Evolutionary conservation across 1,140 invertebrate species (phyloP).

Genomic region (Drosophila aff.): DNA sequence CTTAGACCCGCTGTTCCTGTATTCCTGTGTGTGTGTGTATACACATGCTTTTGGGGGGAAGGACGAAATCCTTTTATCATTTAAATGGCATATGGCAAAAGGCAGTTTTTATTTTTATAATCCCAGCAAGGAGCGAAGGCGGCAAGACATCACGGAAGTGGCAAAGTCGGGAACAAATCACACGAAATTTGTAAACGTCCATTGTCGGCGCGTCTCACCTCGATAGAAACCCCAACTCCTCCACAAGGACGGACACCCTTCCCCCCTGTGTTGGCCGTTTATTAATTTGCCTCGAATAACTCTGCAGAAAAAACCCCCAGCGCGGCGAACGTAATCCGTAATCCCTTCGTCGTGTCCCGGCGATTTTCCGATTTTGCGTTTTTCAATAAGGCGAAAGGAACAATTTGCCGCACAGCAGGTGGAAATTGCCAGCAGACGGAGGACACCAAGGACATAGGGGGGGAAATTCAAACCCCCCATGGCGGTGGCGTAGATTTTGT

Average conservation of each 20-base stretch:
- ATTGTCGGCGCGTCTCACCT: slow-evolving; percentile 45
- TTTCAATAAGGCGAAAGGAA: slow-evolving; percentile 59
- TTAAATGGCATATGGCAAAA: slow-evolving; percentile 82
- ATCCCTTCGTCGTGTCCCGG: slow-evolving; percentile 46
- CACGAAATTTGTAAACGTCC: slow-evolving; percentile 77
- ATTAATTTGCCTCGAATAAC: slow-evolving; percentile 74
- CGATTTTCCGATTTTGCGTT: slow-evolving; percentile 47
- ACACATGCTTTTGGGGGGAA: neutral
- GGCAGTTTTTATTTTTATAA: slow-evolving; percentile 83
- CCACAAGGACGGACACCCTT: slow-evolving; percentile 1
- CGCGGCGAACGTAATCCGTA: slow-evolving; percentile 37
- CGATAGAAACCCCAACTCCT: neutral
- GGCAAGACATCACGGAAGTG: slow-evolving; percentile 70
- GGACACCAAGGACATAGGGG: slow-evolving; percentile 12
- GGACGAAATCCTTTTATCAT: slow-evolving; percentile 79
- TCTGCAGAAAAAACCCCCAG: slow-evolving; percentile 6
- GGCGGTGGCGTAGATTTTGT: slow-evolving; percentile 58
- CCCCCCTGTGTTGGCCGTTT: slow-evolving; percentile 42
- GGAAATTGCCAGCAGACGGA: slow-evolving; percentile 27
- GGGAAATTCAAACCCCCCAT: slow-evolving; percentile 1
- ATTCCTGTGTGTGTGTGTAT: slow-evolving; percentile 4
- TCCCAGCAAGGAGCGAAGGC: slow-evolving; percentile 26
- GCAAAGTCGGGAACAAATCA: slow-evolving; percentile 63
- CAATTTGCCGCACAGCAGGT: slow-evolving; percentile 75
- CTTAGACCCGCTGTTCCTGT: neutral